Percentiles rank a stretch among this genome's conserved stretches.
Conservation (phyloP, 2,797 vertebrate species). For the Tokudaia tokunoshimensis region DNA sequence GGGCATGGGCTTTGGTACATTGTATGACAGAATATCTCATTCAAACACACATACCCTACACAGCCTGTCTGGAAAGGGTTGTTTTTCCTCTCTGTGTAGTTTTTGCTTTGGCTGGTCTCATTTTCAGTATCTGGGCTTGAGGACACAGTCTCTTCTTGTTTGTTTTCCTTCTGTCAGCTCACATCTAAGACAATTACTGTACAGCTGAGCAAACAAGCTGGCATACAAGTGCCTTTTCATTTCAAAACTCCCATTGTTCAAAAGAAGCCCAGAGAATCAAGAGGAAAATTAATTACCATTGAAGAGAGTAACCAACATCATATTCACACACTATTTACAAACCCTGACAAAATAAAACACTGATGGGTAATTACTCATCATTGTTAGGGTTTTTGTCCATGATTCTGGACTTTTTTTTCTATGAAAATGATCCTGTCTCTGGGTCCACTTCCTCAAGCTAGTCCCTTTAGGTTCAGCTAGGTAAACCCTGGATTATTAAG, state of each 20-base stretch:
- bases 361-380: slow-evolving; percentile 61
- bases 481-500: not conserved
- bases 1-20: not conserved
- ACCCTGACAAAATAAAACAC: slow-evolving; percentile 50
- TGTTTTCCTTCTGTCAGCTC: slow-evolving; percentile 68
- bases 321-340: slow-evolving; percentile 68
- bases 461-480: not conserved
- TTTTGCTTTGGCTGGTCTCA: slow-evolving; percentile 53
- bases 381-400: not conserved
- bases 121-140: slow-evolving; percentile 20
- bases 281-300: slow-evolving; percentile 72
- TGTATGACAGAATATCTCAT: not conserved
- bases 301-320: slow-evolving; percentile 45
- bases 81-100: slow-evolving; percentile 23
- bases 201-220: slow-evolving; percentile 73
- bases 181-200: slow-evolving; percentile 68
- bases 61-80: not conserved
- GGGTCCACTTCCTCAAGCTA: not conserved
- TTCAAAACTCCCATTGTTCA: slow-evolving; percentile 63
- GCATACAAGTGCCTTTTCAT: slow-evolving; percentile 34
- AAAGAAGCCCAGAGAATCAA: slow-evolving; percentile 50
- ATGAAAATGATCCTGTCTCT: not conserved
- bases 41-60: not conserved
- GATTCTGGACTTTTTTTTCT: slow-evolving; percentile 28
- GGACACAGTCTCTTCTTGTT: slow-evolving; percentile 57